Base-by-base conservation (phyloP, 2,888 invertebrate species). In the Caradrina clavipalpis region DNA sequence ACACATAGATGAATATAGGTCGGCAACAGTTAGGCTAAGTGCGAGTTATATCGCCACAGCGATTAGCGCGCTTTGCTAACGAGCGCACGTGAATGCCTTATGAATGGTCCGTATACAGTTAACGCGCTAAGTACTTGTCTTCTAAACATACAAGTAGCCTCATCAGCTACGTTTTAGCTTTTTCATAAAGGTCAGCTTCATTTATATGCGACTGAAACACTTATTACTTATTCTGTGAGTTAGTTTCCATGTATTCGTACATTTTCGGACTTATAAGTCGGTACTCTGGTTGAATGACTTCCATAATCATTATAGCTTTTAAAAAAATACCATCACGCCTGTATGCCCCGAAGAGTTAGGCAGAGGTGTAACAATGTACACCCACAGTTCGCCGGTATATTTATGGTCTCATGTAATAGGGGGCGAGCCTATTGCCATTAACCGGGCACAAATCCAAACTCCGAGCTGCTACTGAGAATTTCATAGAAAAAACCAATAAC, bases 41-140 rank as follows among this genome's bases (percentile, higher is more conserved):
- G 62, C 49, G 51, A 78, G 58, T 68, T 78, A 78, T 63, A 78
- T 73, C 59, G 49, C 76, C 68, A 19, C 78, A 76, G 69, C 68
- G 68, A 76, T 76, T 78, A 76, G 73, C 55, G 67, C 31, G 54
- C 49, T 35, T 19, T 55, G 49, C 76, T 76, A 76, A 78, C 78
- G 78, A 76, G 58, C 78, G 51, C 47, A 59, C 56, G 73, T 73
- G 59, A 76, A 76, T 78, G 26, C 53, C 54, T 62, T 68, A 47
- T 75, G 78, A 78, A 78, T 78, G 63, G 51, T 53, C 49, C 35
- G 49, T 56, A 56, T 39, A 39, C 59, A 68, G 62, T 68, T 51
- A 59, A 59, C 66, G 53, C 49, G 49, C 8, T 76, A 76, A 76
- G 45, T 65, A 78, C 73, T 54, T 57, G 42, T 61, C 62, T 56